Base-by-base conservation (phyloP, 2,113 vertebrate genomes). In the Aplodontia rufa region DNA sequence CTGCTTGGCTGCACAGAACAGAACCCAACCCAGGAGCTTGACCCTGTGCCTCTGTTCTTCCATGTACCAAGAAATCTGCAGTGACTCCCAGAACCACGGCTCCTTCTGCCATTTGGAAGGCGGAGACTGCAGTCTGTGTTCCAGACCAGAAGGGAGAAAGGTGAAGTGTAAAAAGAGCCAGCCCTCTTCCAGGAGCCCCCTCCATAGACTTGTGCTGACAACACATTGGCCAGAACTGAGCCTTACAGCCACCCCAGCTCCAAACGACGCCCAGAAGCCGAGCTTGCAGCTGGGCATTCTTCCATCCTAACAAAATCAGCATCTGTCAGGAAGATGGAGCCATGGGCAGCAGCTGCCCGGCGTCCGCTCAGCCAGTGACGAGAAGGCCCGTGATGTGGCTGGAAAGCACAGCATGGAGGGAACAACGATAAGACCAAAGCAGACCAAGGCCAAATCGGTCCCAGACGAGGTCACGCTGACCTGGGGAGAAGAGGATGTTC, bases 401-500 rank as follows among this genome's bases (percentile, higher is more conserved):
- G 91, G 96, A 97, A 96, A 95, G 94, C 85, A 69, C 42, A 4
- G 72, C 0, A 69, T 35, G 91, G 69, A 87, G 90, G n/a, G n/a
- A 96, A 96, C 32, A 49, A 85, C 2, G 68, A 92, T 83, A 86
- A 94, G 93, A 91, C 28, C 71, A 66, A 80, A 90, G 53, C 90
- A 87, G 81, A 71, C 62, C 85, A 74, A 94, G 96, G 93, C 82
- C 94, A 94, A 45, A 69, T 66, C 66, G 22, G 89, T 32, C 95
- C 94, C 96, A 95, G 95, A 95, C 93, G 28, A 20, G 97, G 97
- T 97, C 96, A 88, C 0, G 55, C 74, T 89, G 96, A 97, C 96
- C 96, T 49, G 76, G 30, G 51, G 78, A 86, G 96, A 93, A 92
- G 91, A 76, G 80, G 96, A 85, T 92, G 97, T 96, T 87, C 95